These are phyloP conservation scores for Hormiphora californensis DNA, from an alignment of 37 sponge, comb jelly and placozoan genomes.

Conservation along the genomic window DNA sequence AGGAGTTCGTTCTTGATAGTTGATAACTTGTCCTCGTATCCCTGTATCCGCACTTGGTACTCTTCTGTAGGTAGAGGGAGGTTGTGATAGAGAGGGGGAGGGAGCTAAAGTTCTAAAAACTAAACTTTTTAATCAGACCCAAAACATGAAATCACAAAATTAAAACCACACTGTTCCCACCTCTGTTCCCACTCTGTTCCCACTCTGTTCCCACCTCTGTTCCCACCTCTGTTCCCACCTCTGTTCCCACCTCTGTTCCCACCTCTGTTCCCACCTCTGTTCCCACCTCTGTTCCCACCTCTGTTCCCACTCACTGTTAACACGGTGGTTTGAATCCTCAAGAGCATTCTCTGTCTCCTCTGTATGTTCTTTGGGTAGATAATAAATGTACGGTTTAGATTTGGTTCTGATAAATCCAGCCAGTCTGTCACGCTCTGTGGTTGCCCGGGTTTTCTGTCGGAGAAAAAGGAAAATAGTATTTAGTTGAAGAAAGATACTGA, in stretches of 20 bases:
- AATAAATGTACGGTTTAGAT: not conserved
- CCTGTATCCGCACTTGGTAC: not conserved
- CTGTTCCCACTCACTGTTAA: not conserved
- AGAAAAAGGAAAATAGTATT: no score
- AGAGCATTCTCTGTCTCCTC: not conserved
- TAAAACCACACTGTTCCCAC: no score
- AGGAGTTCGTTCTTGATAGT: not conserved
- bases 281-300: no score
- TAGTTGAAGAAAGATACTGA: not conserved
- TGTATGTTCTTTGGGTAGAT: not conserved
- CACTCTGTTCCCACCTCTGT: no score
- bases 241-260: no score
- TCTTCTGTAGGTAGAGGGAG: not conserved
- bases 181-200: no score
- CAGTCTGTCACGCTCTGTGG: not conserved
- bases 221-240: no score
- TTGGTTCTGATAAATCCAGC: not conserved
- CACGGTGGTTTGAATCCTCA: not conserved
- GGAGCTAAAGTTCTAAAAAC: not conserved
- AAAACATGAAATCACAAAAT: not conserved
- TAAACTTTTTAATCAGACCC: not conserved
- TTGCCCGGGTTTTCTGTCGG: slow-evolving; percentile 36
- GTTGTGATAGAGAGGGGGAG: not conserved
- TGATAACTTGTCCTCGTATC: not conserved
- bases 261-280: no score